Evolutionary conservation across 2,888 invertebrate genomes (phyloP).

Genomic region (Dasysyrphus albostriatus): DNA sequence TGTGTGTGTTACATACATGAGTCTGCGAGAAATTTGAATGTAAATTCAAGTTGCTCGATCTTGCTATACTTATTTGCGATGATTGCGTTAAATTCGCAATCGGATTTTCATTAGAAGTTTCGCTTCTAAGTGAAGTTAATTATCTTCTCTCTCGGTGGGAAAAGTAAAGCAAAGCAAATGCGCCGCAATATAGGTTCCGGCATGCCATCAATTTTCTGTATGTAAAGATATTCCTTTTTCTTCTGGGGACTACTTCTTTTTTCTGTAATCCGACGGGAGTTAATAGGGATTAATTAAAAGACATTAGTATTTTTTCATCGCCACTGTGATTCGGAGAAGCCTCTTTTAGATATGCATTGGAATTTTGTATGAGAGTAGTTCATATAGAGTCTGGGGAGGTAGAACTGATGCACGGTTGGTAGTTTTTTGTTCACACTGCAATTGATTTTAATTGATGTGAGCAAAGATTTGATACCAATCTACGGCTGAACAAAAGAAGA

Average conservation of each 20-base stretch:
- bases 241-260: not conserved
- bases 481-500: too few relatives aligned
- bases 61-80: conserved; percentile 11
- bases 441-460: not conserved
- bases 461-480: not conserved
- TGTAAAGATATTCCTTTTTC: conserved; percentile 9
- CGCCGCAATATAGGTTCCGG: conserved; percentile 34
- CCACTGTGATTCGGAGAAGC: not conserved
- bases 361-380: not conserved
- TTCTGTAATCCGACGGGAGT: conserved; percentile 9
- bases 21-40: conserved; percentile 55
- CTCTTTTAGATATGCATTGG: not conserved
- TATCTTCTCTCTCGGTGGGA: conserved; percentile 36
- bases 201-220: conserved; percentile 48
- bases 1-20: not conserved
- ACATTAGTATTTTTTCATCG: conserved; percentile 12
- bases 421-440: not conserved
- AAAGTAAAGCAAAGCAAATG: conserved; percentile 23
- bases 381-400: not conserved
- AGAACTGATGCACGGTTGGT: not conserved
- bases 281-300: conserved; percentile 24
- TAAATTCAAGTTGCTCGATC: conserved; percentile 4
- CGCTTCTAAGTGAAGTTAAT: conserved; percentile 53
- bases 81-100: conserved; percentile 56
- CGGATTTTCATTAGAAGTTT: conserved; percentile 57